A percentile compares a stretch with the other conserved stretches of the same genome.
Evolutionary conservation across 2,888 invertebrate genomes (phyloP).

Genomic region (Lasioglossum malachurum): DNA sequence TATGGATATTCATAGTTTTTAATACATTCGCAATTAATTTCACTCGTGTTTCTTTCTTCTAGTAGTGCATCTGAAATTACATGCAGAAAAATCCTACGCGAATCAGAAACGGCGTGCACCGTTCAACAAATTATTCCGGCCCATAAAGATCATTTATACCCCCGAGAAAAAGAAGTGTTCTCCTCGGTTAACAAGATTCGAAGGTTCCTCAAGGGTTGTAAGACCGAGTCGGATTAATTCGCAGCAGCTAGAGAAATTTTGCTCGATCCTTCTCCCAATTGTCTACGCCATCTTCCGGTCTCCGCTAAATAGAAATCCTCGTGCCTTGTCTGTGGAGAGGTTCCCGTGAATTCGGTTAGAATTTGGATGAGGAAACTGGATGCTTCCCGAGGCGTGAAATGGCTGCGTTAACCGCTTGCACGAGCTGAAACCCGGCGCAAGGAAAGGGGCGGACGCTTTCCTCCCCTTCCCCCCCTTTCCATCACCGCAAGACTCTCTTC

Average conservation of each 20-base stretch:
- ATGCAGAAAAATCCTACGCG: background rate
- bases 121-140: background rate
- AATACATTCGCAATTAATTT: background rate
- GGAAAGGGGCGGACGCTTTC: conserved; percentile 71
- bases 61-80: background rate
- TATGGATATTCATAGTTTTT: background rate
- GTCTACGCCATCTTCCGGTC: conserved; percentile 67
- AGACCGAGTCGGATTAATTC: conserved; percentile 27
- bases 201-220: background rate
- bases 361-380: conserved; percentile 82
- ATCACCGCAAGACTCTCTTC: conserved; percentile 32
- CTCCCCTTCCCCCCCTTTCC: conserved; percentile 33
- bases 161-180: background rate
- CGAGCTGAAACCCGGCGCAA: conserved; percentile 72
- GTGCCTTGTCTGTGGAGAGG: conserved; percentile 62
- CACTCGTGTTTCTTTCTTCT: background rate
- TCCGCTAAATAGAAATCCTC: conserved; percentile 78
- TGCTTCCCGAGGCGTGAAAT: conserved; percentile 84
- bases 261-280: conserved; percentile 63
- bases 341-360: conserved; percentile 80
- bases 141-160: background rate
- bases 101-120: background rate
- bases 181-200: conserved; percentile 2
- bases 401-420: conserved; percentile 84
- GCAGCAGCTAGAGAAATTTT: conserved; percentile 40